These are phyloP conservation scores for Scolopax bukidnonensis DNA, from an alignment of 2,797 vertebrate genomes.

Conservation along the genomic window DNA sequence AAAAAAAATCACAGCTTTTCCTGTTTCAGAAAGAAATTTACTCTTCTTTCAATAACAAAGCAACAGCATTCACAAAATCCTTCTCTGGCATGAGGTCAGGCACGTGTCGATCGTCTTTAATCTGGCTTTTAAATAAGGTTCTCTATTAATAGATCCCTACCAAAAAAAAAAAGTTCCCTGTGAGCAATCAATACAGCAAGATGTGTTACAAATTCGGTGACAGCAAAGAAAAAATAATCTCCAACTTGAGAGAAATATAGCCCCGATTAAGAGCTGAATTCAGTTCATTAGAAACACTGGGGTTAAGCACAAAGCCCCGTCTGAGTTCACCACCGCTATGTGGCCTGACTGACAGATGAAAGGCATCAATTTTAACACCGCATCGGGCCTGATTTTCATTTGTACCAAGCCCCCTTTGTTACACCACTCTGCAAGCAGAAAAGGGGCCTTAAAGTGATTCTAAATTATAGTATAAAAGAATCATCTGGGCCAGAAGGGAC, in stretches of 20 bases:
- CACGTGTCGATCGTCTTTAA: not conserved
- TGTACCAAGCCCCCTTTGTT: not conserved
- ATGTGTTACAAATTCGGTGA: constrained; percentile 16
- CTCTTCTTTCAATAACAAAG: not conserved
- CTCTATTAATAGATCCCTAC: constrained; percentile 26
- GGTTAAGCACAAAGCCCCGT: constrained; percentile 38
- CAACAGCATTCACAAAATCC: not conserved
- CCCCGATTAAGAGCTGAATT: constrained; percentile 6
- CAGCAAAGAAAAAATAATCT: not conserved
- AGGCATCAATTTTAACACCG: constrained; percentile 10
- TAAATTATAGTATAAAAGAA: not conserved
- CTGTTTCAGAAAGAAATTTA: not conserved
- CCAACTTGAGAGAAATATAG: not conserved
- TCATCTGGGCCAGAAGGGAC: no score
- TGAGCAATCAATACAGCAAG: constrained; percentile 20
- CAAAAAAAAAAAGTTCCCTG: not conserved
- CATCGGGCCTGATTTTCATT: not conserved
- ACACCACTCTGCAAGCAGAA: not conserved
- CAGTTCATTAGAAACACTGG: constrained; percentile 14
- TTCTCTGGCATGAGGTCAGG: not conserved
- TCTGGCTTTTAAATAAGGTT: constrained; percentile 55
- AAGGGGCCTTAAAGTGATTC: not conserved
- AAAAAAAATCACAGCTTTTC: not conserved
- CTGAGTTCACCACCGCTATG: not conserved
- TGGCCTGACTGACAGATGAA: constrained; percentile 3